Evolutionary conservation across 2,113 vertebrate genomes (phyloP), one percentile per base, ranked within the genome.

Genomic region (Malurus alboscapulatus): DNA sequence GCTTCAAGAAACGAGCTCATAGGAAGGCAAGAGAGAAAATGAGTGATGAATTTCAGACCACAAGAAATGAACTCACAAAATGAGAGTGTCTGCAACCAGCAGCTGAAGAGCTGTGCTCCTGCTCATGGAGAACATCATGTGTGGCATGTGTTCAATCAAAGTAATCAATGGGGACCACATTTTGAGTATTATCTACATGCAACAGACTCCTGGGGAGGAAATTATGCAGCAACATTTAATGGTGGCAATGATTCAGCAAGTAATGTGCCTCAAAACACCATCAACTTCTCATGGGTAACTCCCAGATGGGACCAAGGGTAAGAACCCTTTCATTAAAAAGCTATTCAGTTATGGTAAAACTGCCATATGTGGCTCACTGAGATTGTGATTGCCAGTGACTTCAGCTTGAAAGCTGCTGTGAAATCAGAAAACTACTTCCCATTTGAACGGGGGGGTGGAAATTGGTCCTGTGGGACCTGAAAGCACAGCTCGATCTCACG

Each of bases 251-350:
- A 91, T 95, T 95, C 94, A 94, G 94, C 71, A 92, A 93, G 78
- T 85, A 96, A 86, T 61, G 65, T 73, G 91, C 93, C 73, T 86
- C 75, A 90, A 91, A 93, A 78, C 75, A 53, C 48, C 93, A 94
- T 92, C 92, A 90, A 8, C 75, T 91, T 85, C 79, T 90, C 75
- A 63, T 50, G 72, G 92, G 54, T 84, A 94, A 91, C 22, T 95
- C 95, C 94, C 87, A 94, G 68, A 74, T 84, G 94, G 87, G 91
- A 95, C 84, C 34, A 68, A 90, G 83, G 85, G 87, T 88, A 53
- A 94, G 87, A 93, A 67, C 20, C n/a, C 48, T 80, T 93, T 84
- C 90, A 94, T 91, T 96, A 94, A 88, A 94, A 91, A 92, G 85
- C 87, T 90, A 83, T 92, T 94, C 87, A 88, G 82, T 71, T 87